A percentile compares a stretch with the other conserved stretches of the same genome.
Conservation (phyloP, 2,113 vertebrate species). For the Acanthisitta chloris region DNA sequence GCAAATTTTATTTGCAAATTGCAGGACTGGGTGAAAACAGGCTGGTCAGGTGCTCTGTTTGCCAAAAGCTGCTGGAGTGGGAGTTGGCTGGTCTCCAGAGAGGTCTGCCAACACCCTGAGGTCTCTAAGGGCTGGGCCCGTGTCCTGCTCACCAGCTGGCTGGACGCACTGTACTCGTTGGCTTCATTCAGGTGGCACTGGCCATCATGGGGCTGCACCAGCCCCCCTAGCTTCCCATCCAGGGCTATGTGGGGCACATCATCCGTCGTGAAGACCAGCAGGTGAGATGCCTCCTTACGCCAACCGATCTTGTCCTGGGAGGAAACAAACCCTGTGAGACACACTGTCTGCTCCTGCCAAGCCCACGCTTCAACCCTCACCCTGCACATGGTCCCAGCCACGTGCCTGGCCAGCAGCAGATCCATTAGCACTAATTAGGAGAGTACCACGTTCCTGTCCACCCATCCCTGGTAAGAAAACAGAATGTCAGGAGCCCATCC, state of each 20-base stretch:
- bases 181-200: conserved; percentile 87
- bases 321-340: neutral
- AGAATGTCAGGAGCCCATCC: neutral
- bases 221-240: conserved; percentile 91
- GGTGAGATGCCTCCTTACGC: conserved; percentile 93
- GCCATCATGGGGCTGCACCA: conserved; percentile 94
- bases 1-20: neutral
- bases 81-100: neutral
- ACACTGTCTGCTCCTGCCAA: neutral
- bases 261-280: conserved; percentile 93
- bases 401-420: neutral
- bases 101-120: neutral
- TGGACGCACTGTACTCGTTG: conserved; percentile 89
- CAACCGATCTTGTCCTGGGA: conserved; percentile 90
- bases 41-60: neutral
- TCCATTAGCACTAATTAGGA: neutral
- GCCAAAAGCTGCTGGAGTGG: neutral
- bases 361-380: neutral
- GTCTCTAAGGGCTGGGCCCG: rapidly evolving
- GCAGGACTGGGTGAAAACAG: neutral
- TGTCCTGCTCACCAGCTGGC: conserved; percentile 82
- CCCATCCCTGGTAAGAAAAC: neutral
- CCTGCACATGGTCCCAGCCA: neutral
- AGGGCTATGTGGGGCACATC: conserved; percentile 94
- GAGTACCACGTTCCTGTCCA: neutral